Evolutionary conservation across 2,113 vertebrate species (phyloP).

Genomic region (Psophia crepitans): DNA sequence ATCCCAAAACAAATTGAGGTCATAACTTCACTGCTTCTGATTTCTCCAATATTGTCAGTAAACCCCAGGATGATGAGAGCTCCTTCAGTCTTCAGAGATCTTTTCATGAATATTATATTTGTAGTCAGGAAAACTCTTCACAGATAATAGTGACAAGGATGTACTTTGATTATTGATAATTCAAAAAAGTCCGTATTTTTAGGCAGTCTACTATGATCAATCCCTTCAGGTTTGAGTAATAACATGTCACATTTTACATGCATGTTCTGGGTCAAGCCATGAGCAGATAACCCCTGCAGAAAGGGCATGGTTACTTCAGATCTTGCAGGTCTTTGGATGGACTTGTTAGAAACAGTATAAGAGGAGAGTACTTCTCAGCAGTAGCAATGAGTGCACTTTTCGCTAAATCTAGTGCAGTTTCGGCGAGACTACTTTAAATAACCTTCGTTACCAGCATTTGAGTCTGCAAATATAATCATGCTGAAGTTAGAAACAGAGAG

Average conservation of each 20-base stretch:
- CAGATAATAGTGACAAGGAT: background rate
- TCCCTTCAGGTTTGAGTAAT: background rate
- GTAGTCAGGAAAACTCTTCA: background rate
- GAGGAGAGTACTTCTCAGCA: background rate
- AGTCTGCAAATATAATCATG: background rate
- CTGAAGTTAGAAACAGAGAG: background rate
- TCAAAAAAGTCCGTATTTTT: background rate
- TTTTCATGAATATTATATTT: background rate
- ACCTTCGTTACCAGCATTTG: background rate
- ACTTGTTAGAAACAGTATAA: background rate
- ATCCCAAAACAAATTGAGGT: background rate
- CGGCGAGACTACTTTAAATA: background rate
- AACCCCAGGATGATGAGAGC: background rate
- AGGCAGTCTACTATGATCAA: background rate
- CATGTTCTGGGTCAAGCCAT: background rate
- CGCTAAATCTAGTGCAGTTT: background rate
- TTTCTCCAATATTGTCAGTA: background rate
- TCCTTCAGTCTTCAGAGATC: background rate
- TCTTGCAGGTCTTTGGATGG: background rate
- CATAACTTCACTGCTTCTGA: background rate
- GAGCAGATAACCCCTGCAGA: background rate
- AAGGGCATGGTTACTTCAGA: background rate
- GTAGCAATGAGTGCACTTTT: background rate
- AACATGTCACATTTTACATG: background rate
- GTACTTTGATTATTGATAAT: slow-evolving; percentile 23